A percentile compares a stretch with the other conserved stretches of the same genome.
These are phyloP conservation scores for Diachrysia chrysitis DNA, from an alignment of 2,888 invertebrate species.

Conservation along the genomic window DNA sequence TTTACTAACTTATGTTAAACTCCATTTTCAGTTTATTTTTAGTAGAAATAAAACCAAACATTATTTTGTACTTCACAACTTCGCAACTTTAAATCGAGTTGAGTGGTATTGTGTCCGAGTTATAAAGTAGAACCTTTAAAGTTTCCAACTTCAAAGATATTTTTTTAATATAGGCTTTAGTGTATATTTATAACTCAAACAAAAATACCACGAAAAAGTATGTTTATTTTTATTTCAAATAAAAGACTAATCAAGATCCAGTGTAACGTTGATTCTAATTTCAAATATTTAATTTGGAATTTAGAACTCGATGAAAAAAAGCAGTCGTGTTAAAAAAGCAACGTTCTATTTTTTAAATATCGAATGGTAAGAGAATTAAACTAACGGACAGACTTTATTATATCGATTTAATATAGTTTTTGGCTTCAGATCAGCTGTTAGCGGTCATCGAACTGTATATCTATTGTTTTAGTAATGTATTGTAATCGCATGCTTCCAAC, in stretches of 20 bases:
- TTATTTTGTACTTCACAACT: not conserved
- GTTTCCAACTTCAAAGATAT: not conserved
- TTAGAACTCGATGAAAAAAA: too few species aligned
- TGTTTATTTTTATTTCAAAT: too few species aligned
- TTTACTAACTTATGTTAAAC: not conserved
- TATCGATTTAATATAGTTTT: slow-evolving; percentile 47
- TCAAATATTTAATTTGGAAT: too few species aligned
- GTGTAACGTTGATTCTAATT: too few species aligned
- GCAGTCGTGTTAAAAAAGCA: not conserved
- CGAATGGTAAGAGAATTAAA: slow-evolving; percentile 12
- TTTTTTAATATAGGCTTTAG: too few species aligned
- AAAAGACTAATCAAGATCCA: too few species aligned
- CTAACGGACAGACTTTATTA: slow-evolving; percentile 25
- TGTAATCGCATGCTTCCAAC: slow-evolving; percentile 56
- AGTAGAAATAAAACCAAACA: not conserved
- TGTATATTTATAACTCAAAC: too few species aligned
- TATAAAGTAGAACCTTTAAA: not conserved
- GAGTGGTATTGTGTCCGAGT: not conserved
- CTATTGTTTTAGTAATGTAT: slow-evolving; percentile 61
- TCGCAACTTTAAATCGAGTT: not conserved
- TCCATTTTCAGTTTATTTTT: not conserved
- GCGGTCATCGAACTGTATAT: slow-evolving; percentile 49
- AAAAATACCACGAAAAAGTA: too few species aligned
- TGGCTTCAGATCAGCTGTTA: slow-evolving; percentile 59
- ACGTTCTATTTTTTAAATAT: not conserved